Evolutionary conservation across 2,113 vertebrate species (phyloP), one percentile per base, ranked within the genome.

Genomic region (Dromiciops gliroides): DNA sequence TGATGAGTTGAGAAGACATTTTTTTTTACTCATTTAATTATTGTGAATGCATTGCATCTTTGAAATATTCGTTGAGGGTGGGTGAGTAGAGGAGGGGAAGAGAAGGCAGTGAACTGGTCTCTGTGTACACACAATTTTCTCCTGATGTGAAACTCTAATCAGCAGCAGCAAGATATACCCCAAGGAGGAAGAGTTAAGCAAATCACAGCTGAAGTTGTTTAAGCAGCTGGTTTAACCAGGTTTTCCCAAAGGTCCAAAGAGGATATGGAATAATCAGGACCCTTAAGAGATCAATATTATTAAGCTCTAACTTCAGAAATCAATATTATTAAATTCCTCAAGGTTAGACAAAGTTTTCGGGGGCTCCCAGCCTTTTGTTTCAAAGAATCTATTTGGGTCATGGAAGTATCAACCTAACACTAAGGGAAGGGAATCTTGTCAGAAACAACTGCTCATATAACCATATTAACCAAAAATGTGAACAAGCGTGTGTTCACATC

Each of bases 211-310:
- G 95, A 83, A 44, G 44, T 91, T 56, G 51, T 56, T 90, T 51
- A 26, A 1, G 1, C 8, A 14, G 37, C 90, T 52, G 88, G 31
- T 60, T 92, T 53, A 91, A 56, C 25, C 56, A 83, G 37, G 67
- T 26, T 92, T 93, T 90, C 93, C 94, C 90, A 52, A 25, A 96
- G 75, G 75, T 83, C 37, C 91, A 12, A 48, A 37, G 92, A 51
- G 94, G n/a, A 83, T 93, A 95, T 48, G 28, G 90, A 96, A 96
- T 95, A 56, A 91, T 67, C 50, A 50, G 52, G 56, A 50, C 22
- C 83, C 95, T 95, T 89, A 92, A 50, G 96, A 60, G 53, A 48
- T 75, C 37, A 44, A n/a, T 83, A 83, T 83, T 83, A 23, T 16
- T 44, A 23, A 23, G 67, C 44, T 83, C n/a, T 83, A 23, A 44